These are phyloP conservation scores for Callochromis pleurospilus DNA, from an alignment of 2,113 vertebrate genomes.

Conservation along the genomic window DNA sequence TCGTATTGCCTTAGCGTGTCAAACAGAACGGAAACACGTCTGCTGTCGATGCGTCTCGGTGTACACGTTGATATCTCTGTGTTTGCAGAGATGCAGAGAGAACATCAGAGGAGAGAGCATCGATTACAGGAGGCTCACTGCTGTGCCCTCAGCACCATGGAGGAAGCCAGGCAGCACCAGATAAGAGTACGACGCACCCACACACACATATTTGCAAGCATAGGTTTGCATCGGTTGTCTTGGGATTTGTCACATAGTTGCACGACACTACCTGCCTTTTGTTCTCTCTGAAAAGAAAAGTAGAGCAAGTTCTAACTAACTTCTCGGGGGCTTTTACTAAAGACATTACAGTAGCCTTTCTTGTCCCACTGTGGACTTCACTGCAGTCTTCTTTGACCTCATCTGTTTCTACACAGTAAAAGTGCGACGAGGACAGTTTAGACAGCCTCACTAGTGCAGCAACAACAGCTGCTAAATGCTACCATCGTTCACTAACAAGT, in stretches of 20 bases:
- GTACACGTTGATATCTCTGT: background rate
- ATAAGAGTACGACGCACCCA: conserved; percentile 73
- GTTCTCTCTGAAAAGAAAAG: background rate
- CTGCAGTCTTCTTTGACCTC: background rate
- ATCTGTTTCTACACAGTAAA: background rate
- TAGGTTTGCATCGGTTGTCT: background rate
- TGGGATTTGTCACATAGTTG: background rate
- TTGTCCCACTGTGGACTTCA: background rate
- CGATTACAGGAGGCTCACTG: conserved; percentile 92
- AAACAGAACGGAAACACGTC: background rate
- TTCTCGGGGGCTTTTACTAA: accelerated
- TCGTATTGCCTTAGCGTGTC: background rate
- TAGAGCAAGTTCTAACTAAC: background rate
- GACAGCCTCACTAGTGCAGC: background rate
- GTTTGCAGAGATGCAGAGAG: conserved; percentile 79
- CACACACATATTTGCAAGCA: background rate
- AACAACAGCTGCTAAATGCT: background rate
- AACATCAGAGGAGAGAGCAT: conserved; percentile 88
- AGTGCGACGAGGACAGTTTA: background rate
- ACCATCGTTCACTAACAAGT: background rate
- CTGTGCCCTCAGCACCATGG: conserved; percentile 89
- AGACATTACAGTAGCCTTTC: background rate
- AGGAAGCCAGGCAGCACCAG: conserved; percentile 88
- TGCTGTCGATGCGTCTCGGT: background rate
- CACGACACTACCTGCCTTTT: background rate